Evolutionary conservation across 35 echinoderm and acorn worm species (phyloP).

Genomic region (Anneissia japonica): DNA sequence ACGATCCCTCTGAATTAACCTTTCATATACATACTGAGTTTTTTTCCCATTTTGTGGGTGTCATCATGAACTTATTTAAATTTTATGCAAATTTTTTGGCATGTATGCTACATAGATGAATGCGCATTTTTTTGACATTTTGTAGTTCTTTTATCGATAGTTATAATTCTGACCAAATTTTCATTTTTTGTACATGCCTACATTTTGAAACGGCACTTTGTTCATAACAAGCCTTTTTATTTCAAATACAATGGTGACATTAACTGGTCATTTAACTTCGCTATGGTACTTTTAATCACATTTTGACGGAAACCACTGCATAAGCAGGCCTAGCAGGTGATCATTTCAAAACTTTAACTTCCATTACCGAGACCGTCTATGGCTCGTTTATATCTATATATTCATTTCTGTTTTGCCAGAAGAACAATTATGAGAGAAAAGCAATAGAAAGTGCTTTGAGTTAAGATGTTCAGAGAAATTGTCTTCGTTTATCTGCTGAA

Average conservation of each 20-base stretch:
- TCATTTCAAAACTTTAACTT: neutral
- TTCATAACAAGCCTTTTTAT: neutral
- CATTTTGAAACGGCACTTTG: neutral
- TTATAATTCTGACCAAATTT: neutral
- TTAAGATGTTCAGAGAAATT: neutral
- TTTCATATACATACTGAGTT: neutral
- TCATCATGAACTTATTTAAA: neutral
- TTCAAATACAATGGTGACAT: neutral
- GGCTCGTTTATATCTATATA: slow-evolving; percentile 1
- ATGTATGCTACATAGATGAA: neutral
- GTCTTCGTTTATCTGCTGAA: neutral
- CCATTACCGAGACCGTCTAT: neutral
- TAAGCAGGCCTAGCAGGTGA: neutral
- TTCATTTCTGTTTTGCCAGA: neutral
- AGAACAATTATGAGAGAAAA: neutral
- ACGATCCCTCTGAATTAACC: neutral
- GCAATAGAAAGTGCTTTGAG: neutral
- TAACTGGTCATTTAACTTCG: neutral
- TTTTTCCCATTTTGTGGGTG: neutral
- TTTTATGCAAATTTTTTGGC: neutral
- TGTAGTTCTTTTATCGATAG: neutral
- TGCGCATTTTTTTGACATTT: slow-evolving; percentile 1
- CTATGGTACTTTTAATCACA: neutral
- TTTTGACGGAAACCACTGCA: neutral
- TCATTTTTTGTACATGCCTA: neutral